phyloP scores from a whole-genome alignment of 2,113 vertebrate species.

The Percopsis transmontana region DNA sequence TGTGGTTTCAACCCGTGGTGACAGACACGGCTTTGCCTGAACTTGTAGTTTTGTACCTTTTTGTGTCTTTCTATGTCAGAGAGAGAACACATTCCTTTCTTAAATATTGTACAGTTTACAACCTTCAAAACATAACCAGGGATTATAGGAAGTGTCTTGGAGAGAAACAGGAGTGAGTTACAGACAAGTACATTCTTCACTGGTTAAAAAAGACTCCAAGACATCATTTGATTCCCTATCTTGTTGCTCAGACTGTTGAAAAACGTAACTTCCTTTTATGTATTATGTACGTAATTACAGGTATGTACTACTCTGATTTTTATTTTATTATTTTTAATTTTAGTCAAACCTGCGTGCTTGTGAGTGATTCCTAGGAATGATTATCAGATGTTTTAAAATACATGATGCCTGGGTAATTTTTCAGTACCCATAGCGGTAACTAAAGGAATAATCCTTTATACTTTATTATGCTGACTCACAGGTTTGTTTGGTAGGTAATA shows the following conservation, averaged over 20 bases:
- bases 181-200: no score
- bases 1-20: slow-evolving; percentile 37
- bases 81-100: slow-evolving; percentile 1
- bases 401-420: background rate
- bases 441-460: background rate
- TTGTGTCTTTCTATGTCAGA: slow-evolving; percentile 34
- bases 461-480: no score
- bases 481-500: no score
- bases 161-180: no score
- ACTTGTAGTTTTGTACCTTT: slow-evolving; percentile 39
- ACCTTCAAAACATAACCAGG: background rate
- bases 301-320: background rate
- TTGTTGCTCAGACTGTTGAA: no score
- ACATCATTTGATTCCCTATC: no score
- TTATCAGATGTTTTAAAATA: background rate
- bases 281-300: no score
- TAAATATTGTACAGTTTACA: background rate
- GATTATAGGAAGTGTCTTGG: background rate
- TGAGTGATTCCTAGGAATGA: background rate
- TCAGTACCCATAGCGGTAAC: background rate
- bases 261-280: no score
- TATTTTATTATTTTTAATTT: background rate
- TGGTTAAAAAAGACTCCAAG: no score
- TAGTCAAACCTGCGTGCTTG: background rate
- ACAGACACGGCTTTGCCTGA: slow-evolving; percentile 43